These are phyloP conservation scores for Aphidius ervi DNA, from an alignment of 1,140 invertebrate genomes.

Conservation along the genomic window DNA sequence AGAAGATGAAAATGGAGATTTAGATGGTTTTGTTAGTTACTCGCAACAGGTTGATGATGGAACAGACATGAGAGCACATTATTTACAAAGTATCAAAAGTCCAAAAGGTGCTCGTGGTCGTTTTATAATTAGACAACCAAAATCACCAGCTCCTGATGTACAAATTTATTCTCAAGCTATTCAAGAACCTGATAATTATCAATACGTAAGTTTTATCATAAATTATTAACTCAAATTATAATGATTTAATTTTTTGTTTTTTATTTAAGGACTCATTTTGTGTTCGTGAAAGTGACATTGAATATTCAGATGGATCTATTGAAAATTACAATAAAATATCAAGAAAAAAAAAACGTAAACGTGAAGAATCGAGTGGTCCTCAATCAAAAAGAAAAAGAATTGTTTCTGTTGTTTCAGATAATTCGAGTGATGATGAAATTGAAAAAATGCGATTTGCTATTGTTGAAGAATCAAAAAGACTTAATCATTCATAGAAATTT, in stretches of 20 bases:
- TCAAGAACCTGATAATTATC: conserved; percentile 32
- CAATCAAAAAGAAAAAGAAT: conserved; percentile 14
- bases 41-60: conserved; percentile 44
- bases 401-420: background rate
- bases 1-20: conserved; percentile 42
- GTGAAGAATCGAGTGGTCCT: background rate
- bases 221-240: background rate
- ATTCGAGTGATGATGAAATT: conserved; percentile 30
- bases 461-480: conserved; percentile 23
- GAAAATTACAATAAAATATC: conserved; percentile 14
- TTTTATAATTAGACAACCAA: conserved; percentile 34
- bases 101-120: conserved; percentile 24
- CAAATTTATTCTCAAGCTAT: conserved; percentile 40
- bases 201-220: conserved; percentile 35
- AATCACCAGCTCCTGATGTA: conserved; percentile 13
- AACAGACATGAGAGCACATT: conserved; percentile 56
- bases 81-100: conserved; percentile 56
- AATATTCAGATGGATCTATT: conserved; percentile 14
- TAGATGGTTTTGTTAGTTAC: conserved; percentile 41
- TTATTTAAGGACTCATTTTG: conserved; percentile 27
- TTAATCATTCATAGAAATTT: conserved; percentile 15
- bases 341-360: conserved; percentile 23
- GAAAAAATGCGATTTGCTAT: conserved; percentile 27
- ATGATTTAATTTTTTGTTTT: conserved; percentile 4
- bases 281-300: conserved; percentile 23